Conservation (phyloP, 2,797 vertebrate species). For the Falco concolor region DNA sequence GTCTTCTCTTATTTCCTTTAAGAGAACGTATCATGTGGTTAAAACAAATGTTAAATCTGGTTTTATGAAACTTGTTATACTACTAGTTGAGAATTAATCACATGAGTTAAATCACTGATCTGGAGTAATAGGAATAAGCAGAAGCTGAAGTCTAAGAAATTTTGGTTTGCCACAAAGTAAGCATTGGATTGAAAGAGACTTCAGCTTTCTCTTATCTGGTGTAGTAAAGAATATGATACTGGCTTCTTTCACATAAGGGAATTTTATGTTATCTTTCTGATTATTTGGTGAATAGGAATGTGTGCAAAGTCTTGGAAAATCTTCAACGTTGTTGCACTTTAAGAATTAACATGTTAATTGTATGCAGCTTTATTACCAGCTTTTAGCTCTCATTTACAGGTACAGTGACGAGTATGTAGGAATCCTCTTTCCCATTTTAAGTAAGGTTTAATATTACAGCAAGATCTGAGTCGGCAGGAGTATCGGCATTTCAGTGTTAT, state of each 20-base stretch:
- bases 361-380: not conserved
- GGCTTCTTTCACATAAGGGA: not conserved
- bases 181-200: not conserved
- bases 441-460: not conserved
- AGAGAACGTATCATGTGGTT: not conserved
- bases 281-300: not conserved
- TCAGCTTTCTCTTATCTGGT: not conserved
- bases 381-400: not conserved
- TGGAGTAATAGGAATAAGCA: not conserved
- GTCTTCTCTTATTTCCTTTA: not conserved
- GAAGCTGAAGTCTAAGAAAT: not conserved
- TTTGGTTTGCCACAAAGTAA: not conserved
- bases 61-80: not conserved
- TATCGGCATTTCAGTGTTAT: not conserved
- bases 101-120: not conserved
- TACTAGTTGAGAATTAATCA: not conserved
- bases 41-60: not conserved
- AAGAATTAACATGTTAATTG: not conserved
- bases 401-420: not conserved
- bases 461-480: not conserved
- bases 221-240: not conserved
- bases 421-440: not conserved
- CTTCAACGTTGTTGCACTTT: not conserved
- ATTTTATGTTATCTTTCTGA: not conserved
- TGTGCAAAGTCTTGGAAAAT: not conserved